phyloP scores from a whole-genome alignment of 2,888 invertebrate species.

The Aquatica leii region DNA sequence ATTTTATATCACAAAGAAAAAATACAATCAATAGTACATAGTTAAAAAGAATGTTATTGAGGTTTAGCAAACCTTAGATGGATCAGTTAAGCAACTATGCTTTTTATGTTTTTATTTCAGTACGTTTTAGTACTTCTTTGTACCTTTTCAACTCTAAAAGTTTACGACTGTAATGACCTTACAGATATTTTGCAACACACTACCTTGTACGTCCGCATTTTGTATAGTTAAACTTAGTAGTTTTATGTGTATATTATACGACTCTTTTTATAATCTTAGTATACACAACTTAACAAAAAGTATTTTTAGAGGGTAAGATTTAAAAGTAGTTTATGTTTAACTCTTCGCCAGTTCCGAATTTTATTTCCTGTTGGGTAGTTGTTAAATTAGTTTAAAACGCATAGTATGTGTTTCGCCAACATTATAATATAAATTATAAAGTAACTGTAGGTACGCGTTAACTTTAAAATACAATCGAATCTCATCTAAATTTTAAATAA shows the following conservation, averaged over 20 bases:
- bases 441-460: too few species aligned
- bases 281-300: conserved; percentile 4
- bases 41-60: too few species aligned
- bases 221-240: neutral
- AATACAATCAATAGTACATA: too few species aligned
- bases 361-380: neutral
- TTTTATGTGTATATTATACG: neutral
- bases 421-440: too few species aligned
- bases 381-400: too few species aligned
- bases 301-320: neutral
- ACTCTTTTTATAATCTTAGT: neutral
- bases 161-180: conserved; percentile 1
- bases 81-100: too few species aligned
- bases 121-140: too few species aligned
- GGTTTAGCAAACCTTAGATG: too few species aligned
- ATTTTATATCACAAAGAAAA: too few species aligned
- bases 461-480: too few species aligned
- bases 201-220: neutral
- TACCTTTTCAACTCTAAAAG: neutral
- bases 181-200: neutral
- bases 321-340: neutral
- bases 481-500: conserved; percentile 33
- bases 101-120: too few species aligned
- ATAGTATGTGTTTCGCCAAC: too few species aligned
- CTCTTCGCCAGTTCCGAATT: neutral